phyloP scores from a whole-genome alignment of 2,888 invertebrate species.

The Phortica okadai region DNA sequence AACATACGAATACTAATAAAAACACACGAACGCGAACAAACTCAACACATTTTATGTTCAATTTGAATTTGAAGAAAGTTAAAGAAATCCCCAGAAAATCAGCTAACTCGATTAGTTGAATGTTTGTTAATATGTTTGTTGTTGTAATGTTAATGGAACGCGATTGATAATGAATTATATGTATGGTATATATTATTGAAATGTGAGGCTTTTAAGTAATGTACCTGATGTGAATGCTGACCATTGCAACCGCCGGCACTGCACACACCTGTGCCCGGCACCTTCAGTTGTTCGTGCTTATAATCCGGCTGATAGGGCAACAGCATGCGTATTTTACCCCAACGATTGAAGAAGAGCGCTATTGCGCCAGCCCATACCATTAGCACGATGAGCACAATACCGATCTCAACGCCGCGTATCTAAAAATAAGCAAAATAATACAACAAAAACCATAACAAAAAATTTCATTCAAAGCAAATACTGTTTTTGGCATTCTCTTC shows the following conservation, averaged over 20 bases:
- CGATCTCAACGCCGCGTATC: slow-evolving; percentile 94
- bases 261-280: slow-evolving; percentile 84
- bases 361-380: slow-evolving; percentile 92
- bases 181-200: too few relatives aligned
- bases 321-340: slow-evolving; percentile 94
- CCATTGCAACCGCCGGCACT: slow-evolving; percentile 80
- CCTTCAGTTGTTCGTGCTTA: slow-evolving; percentile 91
- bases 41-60: too few relatives aligned
- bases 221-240: slow-evolving; percentile 79
- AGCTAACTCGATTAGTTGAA: neutral
- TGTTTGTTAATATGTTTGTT: neutral
- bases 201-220: neutral
- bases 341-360: slow-evolving; percentile 90
- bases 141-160: neutral
- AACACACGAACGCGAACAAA: neutral
- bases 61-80: too few relatives aligned
- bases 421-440: slow-evolving; percentile 70
- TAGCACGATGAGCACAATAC: slow-evolving; percentile 89
- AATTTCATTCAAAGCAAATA: slow-evolving; percentile 8
- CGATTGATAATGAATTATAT: neutral
- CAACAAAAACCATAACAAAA: neutral
- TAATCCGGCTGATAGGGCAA: slow-evolving; percentile 94
- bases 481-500: neutral
- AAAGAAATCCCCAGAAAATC: neutral
- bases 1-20: neutral